Evolutionary conservation across 2,113 vertebrate species (phyloP), one percentile per base, ranked within the genome.

Genomic region (Callaeas wilsoni): DNA sequence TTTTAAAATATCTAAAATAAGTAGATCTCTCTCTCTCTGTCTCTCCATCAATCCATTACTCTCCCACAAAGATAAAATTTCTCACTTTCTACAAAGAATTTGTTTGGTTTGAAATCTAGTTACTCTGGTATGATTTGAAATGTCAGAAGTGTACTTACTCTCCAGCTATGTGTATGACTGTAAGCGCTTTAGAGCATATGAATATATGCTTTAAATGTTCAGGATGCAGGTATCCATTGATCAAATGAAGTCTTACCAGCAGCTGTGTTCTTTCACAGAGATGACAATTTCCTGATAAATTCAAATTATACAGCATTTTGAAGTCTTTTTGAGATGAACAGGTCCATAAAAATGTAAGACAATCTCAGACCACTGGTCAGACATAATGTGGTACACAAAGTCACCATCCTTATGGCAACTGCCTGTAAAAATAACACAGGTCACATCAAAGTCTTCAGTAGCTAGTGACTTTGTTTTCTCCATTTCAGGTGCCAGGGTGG

Each of bases 401-500:
- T 77, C 92, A 93, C 57, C 85, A 93, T 59, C 44, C 56, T 86
- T 96, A 97, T 86, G 81, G 82, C 92, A 96, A 94, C 90, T 94
- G 94, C 77, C 93, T 96, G 96, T 94, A 93, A 89, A 96, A 95
- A 92, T 94, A 96, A 70, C 69, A 82, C 92, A 96, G 93, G 95
- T 95, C 87, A 76, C 18, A 21, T 89, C 91, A 91, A 86, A 90
- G 84, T 90, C 94, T 97, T 97, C 92, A 74, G 87, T 62, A 95
- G 76, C 69, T 79, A 67, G 69, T 29, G 46, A 96, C 94, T 96
- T 96, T 96, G 89, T 96, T 98, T 97, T 87, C 90, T 96, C 23
- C 64, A 68, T 94, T 94, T 96, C 95, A 90, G 90, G 95, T 98
- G 97, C 97, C 98, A 98, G 94, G 15, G 87, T 96, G 97, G 97